Base-by-base conservation (phyloP, 2,113 vertebrate genomes). In the Platichthys flesus region DNA sequence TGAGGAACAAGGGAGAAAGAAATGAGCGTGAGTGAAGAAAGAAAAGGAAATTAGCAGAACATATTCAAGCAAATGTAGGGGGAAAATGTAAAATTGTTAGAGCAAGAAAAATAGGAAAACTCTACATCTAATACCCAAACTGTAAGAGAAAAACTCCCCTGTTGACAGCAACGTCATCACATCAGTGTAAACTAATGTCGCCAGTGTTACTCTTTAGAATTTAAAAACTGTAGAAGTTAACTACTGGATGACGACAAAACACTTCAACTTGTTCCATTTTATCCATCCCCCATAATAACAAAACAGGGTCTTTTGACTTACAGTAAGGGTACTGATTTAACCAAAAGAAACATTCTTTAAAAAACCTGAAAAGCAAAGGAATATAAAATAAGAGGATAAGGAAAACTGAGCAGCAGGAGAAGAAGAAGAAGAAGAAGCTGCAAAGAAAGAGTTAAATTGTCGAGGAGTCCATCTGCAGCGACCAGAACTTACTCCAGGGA, bases 401-500 rank as follows among this genome's bases (percentile, higher is more conserved):
- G 67, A 72, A 81, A 86, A 73, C 23, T 47, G 74, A 74, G 63
- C 51, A 70, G 72, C 60, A 78, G 67, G 51, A 78, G 67, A 45
- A 78, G 20, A 52, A 78, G 67, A 45, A 78, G 20, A 52, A 78
- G 20, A 52, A 65, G 52, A 88, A 79, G 83, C 86, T 84, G 84
- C 54, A 83, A 90, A 86, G 82, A 81, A 74, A 84, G 18, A 76
- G 78, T 59, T 76, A 62, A 82, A 81, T 81, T 57, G 70, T 15
- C 0, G 90, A 93, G 94, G 93, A 93, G 93, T 93, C 94, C 93
- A 66, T 94, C 94, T 92, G 85, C 84, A 84, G 83, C 85, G 72
- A 74, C 58, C 61, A 58, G 37, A 71, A 18, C 57, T 81, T 67
- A 67, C 67, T 77, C 64, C 75, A 49, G n/a, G 49, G 47, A 58